phyloP scores from a whole-genome alignment of 2,888 invertebrate species.

The Lissocephala sabroskyi region DNA sequence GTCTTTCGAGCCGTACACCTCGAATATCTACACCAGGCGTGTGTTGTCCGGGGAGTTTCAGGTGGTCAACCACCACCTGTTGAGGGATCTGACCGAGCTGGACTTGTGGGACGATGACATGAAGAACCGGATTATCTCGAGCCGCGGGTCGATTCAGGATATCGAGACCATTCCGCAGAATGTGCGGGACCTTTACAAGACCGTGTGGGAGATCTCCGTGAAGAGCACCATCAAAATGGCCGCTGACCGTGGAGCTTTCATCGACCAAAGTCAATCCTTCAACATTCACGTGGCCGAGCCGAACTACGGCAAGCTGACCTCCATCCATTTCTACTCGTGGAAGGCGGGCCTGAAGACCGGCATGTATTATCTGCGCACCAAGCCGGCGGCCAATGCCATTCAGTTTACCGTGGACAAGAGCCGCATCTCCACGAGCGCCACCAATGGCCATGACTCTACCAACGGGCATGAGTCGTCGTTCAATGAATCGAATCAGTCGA shows the following conservation, averaged over 20 bases:
- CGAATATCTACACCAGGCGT: slow-evolving; percentile 94
- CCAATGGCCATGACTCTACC: slow-evolving; percentile 26
- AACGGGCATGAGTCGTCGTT: slow-evolving; percentile 10
- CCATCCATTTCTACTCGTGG: slow-evolving; percentile 99
- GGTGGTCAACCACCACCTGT: slow-evolving; percentile 95
- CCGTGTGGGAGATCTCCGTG: slow-evolving; percentile 98
- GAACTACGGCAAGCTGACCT: slow-evolving; percentile 92
- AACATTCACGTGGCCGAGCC: slow-evolving; percentile 98
- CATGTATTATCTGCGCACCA: slow-evolving; percentile 98
- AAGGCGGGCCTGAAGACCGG: slow-evolving; percentile 97
- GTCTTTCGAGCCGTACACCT: slow-evolving; percentile 98
- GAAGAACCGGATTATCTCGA: slow-evolving; percentile 93
- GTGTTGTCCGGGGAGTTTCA: slow-evolving; percentile 97
- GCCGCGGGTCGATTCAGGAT: slow-evolving; percentile 93
- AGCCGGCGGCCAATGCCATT: slow-evolving; percentile 96
- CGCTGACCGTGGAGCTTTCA: slow-evolving; percentile 97
- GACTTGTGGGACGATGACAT: slow-evolving; percentile 96
- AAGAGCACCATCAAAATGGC: slow-evolving; percentile 96
- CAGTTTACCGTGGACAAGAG: slow-evolving; percentile 98
- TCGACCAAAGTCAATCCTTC: slow-evolving; percentile 98
- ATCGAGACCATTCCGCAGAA: slow-evolving; percentile 89
- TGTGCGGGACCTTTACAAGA: slow-evolving; percentile 91
- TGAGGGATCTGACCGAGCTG: slow-evolving; percentile 92
- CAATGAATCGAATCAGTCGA: slow-evolving; percentile 2
- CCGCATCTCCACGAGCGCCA: slow-evolving; percentile 71